Percentiles rank a stretch among this genome's conserved stretches.
phyloP scores from a whole-genome alignment of 2,797 vertebrate genomes.

The Phataginus tetradactyla region DNA sequence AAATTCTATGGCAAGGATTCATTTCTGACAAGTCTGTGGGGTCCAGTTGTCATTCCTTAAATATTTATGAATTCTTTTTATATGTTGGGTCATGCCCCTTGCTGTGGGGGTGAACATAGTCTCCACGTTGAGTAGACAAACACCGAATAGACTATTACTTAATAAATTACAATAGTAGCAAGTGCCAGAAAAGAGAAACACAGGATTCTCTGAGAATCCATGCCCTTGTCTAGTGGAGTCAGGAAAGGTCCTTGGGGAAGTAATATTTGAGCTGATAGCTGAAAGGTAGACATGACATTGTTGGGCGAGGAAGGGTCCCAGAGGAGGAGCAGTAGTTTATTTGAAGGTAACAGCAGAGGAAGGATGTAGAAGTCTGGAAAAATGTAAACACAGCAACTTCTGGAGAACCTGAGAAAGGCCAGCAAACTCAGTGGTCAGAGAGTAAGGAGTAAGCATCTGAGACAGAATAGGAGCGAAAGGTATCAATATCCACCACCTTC shows the following conservation, averaged over 20 bases:
- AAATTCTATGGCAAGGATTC: neutral
- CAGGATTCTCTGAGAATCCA: neutral
- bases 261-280: neutral
- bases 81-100: neutral
- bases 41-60: neutral
- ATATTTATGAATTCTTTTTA: neutral
- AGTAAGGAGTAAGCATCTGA: too few species aligned
- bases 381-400: neutral
- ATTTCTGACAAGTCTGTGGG: neutral
- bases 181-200: neutral
- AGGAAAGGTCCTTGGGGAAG: neutral
- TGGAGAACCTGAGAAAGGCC: neutral
- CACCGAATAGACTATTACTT: neutral
- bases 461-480: neutral
- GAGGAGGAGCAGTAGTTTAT: neutral
- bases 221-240: accelerated
- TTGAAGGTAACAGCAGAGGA: neutral
- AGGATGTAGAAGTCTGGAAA: neutral
- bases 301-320: neutral
- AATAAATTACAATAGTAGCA: neutral
- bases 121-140: neutral
- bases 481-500: neutral
- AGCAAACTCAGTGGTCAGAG: neutral
- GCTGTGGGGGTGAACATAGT: neutral
- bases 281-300: neutral